Percentiles rank a stretch among this genome's conserved stretches.
These are phyloP conservation scores for Passer domesticus DNA, from an alignment of 2,113 vertebrate species.

Conservation along the genomic window DNA sequence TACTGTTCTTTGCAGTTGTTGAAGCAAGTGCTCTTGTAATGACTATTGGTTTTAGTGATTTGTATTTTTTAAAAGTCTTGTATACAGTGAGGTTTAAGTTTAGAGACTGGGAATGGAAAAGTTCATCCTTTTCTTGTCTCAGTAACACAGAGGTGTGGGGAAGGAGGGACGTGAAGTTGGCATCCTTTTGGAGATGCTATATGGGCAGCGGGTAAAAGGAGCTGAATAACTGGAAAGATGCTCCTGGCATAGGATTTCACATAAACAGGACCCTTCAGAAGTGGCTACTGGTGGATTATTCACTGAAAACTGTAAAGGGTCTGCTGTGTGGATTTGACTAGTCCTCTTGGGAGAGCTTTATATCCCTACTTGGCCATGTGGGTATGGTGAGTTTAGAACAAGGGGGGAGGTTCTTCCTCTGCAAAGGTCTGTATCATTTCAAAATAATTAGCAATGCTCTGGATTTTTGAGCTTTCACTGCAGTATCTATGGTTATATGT, in stretches of 20 bases:
- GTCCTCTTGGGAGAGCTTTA: not conserved
- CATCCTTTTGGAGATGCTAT: not conserved
- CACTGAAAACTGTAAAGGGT: not conserved
- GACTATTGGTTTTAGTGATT: not conserved
- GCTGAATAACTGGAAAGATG: not conserved
- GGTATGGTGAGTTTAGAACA: not conserved
- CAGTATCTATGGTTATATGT: not conserved
- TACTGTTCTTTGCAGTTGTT: not conserved
- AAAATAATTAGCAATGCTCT: not conserved
- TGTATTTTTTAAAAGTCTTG: not conserved
- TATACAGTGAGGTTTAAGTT: not conserved
- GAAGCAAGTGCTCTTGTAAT: not conserved
- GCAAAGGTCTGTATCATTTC: not conserved
- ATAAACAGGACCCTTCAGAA: not conserved
- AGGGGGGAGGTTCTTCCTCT: not conserved
- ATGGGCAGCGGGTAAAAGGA: not conserved
- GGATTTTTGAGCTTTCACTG: not conserved
- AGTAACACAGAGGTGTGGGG: not conserved
- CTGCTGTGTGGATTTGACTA: not conserved
- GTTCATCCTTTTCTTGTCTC: not conserved
- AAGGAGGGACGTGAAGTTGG: not conserved
- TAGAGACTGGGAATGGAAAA: not conserved
- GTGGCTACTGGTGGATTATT: not conserved
- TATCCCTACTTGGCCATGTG: fast-evolving
- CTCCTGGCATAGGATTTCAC: not conserved